Evolutionary conservation across 1,140 invertebrate species (phyloP).

Genomic region (Atta colombica): DNA sequence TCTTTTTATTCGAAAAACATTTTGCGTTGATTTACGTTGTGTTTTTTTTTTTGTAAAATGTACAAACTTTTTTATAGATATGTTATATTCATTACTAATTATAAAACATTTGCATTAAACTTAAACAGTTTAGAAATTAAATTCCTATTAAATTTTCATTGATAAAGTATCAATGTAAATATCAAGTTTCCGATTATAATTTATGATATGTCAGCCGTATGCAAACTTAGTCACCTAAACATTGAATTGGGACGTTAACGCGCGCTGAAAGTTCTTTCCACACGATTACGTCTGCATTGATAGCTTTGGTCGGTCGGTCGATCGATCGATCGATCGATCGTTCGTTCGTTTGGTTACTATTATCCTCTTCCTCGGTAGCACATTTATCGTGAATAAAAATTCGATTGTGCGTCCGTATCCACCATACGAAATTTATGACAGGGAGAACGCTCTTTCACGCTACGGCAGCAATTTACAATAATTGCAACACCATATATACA

Average conservation of each 20-base stretch:
- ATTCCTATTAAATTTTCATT: neutral
- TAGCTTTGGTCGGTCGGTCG: neutral
- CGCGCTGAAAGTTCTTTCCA: constrained; percentile 47
- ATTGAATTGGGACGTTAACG: constrained; percentile 47
- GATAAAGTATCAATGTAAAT: neutral
- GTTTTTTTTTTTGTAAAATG: neutral
- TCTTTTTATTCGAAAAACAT: neutral
- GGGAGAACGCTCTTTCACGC: constrained; percentile 37
- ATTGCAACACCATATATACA: constrained; percentile 53
- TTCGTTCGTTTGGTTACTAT: constrained; percentile 1
- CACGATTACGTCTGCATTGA: constrained; percentile 44
- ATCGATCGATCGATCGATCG: neutral
- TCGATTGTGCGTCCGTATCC: constrained; percentile 22
- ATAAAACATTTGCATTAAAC: neutral
- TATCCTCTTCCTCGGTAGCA: constrained; percentile 14
- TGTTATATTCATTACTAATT: neutral
- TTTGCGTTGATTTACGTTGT: neutral
- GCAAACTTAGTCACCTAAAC: constrained; percentile 24
- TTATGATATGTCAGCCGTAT: constrained; percentile 35
- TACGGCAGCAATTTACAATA: constrained; percentile 64
- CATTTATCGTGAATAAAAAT: constrained; percentile 60
- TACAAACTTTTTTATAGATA: neutral
- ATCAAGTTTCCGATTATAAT: constrained; percentile 44
- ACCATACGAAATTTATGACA: constrained; percentile 44
- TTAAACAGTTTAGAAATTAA: neutral